A percentile compares a stretch with the other conserved stretches of the same genome.
These are phyloP conservation scores for Leptodirus hochenwartii DNA, from an alignment of 2,888 invertebrate species.

Conservation along the genomic window DNA sequence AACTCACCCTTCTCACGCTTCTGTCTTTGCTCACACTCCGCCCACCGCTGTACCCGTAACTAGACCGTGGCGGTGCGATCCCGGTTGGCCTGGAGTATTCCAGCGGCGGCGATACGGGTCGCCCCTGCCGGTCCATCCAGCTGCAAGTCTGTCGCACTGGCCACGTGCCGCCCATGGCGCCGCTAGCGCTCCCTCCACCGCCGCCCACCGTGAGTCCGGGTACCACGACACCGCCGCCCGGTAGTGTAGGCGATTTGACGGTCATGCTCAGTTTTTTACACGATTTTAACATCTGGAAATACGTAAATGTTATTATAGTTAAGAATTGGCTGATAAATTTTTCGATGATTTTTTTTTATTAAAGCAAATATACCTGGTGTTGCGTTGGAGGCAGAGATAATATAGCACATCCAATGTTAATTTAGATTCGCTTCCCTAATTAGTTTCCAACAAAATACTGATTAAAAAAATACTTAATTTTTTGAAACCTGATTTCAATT, in stretches of 20 bases:
- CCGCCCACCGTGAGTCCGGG: constrained; percentile 16
- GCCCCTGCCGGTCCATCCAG: constrained; percentile 86
- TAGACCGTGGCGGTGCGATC: constrained; percentile 23
- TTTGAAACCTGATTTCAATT: too few species aligned
- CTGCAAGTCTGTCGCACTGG: constrained; percentile 66
- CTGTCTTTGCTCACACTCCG: constrained; percentile 39
- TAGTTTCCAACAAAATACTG: too few species aligned
- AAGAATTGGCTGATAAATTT: too few species aligned
- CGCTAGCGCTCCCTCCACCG: too few species aligned
- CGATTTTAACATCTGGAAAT: constrained; percentile 68
- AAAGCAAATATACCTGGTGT: too few species aligned
- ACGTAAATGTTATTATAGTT: constrained; percentile 9
- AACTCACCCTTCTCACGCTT: constrained; percentile 41
- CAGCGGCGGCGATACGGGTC: constrained; percentile 71
- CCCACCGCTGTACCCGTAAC: constrained; percentile 22
- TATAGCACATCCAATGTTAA: too few species aligned
- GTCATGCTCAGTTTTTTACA: constrained; percentile 80
- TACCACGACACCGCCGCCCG: constrained; percentile 18
- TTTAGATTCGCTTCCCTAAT: too few species aligned
- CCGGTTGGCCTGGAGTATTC: constrained; percentile 34
- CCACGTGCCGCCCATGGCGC: constrained; percentile 30
- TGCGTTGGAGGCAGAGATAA: too few species aligned
- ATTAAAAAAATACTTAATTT: too few species aligned
- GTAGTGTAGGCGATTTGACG: constrained; percentile 62
- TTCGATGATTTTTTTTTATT: too few species aligned